Base-by-base conservation (phyloP, 30 jellyfish, hydroid and myxozoan genomes). In the Clytia hemisphaerica region DNA sequence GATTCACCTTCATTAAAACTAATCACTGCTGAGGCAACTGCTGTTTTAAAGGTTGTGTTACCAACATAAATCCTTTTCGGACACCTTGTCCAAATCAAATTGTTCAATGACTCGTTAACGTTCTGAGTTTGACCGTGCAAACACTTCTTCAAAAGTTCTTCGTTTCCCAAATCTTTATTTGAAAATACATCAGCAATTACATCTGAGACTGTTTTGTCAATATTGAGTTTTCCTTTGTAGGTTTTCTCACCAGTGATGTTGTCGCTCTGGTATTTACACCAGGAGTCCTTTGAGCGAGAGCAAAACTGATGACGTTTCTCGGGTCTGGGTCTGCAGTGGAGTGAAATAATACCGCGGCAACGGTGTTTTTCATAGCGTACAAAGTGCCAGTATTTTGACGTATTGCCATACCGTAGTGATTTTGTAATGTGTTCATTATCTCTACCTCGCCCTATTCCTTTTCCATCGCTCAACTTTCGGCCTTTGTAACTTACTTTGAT, bases 371-470 rank as follows among this genome's bases (percentile, higher is more conserved):
- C 84, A 65, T 77, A 26, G 91, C 84, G 58, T 77, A 77, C 31
- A 64, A 28, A 45, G 47, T 64, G 24, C 73, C 71, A 40, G 76
- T 47, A 35, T 64, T 77, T 53, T 77, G 76, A 34, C 91, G 81
- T 24, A 77, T 63, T 29, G 93, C 79, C 85, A 79, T 79, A n/a
- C 93, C 86, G 58, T 71, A 67, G 55, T 48, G 83, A 58, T 79
- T 67, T 63, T 79, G 93, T 38, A 78, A 26, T 59, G 93, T 69
- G 37, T 79, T 79, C 75, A 79, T 79, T 16, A 77, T 80, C 88
- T 61, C 46, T 79, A 29, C 64, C 86, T 38, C 73, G 22, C 16
- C 81, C 75, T 25, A 69, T 61, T 37, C 55, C 67, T 45, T 79
- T 79, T n/a, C 93, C 70, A 54, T 69, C 88, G n/a, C 66, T 25